Evolutionary conservation across 2,797 vertebrate genomes (phyloP), one percentile per base, ranked within the genome.

Genomic region (Neoniphon sammara): DNA sequence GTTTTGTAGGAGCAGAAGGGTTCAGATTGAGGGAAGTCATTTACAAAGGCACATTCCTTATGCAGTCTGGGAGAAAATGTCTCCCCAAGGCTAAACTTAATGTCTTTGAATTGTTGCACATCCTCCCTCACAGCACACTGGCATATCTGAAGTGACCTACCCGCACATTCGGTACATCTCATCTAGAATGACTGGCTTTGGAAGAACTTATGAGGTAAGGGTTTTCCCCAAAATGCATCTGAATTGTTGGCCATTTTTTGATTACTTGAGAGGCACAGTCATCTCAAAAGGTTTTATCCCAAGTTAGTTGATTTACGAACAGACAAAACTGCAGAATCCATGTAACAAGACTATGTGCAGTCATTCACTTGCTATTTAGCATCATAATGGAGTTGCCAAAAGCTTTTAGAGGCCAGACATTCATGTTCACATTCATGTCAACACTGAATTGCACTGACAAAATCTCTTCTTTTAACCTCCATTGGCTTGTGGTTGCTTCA

Each of bases 91-190:
- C 52, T 44, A 73, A 78, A 59, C 7, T 1, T 57, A 27, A 71
- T 36, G 11, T 75, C 18, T 60, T 78, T 63, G 31, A 23, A 42
- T 55, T 69, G 50, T 46, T 76, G 39, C 23, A 5, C 4, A 6
- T 73, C 64, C 12, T 70, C 58, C 61, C 64, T 52, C 46, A 18
- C 50, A 95, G 94, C 95, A 95, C 91, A 91, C 94, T 86, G 93
- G 94, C 88, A 93, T 95, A 92, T 94, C 95, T 78, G 95, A 95
- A 89, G 93, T 95, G 87, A 94, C 94, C 91, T 99, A 99, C 91
- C 98, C 98, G 89, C 98, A 99, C 91, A 99, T 99, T 92, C 97
- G 98, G 91, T 99, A 99, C 93, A 99, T 99, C 94, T 99, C 98
- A 92, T 99, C 98, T 83, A 96, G 97, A 94, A 95, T 99, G 95